Conservation (phyloP, 1,140 invertebrate species). For the Diplogasteroides magnus region DNA sequence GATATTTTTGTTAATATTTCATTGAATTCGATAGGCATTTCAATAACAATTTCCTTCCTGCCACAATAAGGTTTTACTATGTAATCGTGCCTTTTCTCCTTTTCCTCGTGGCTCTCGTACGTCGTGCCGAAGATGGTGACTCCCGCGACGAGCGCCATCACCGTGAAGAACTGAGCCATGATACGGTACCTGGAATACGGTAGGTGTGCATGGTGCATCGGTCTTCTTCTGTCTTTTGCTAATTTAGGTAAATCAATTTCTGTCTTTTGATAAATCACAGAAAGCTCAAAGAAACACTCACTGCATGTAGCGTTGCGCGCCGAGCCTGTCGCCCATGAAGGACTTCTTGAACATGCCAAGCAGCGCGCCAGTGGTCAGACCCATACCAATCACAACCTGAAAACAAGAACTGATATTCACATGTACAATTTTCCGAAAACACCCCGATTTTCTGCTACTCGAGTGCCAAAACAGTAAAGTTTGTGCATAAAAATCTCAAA, state of each 20-base stretch:
- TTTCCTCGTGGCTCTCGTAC: background rate
- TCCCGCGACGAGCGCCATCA: constrained; percentile 39
- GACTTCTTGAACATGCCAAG: constrained; percentile 36
- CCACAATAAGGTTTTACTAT: too few relatives aligned
- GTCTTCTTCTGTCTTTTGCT: background rate
- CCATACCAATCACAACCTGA: constrained; percentile 39
- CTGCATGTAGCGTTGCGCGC: constrained; percentile 41
- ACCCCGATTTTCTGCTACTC: too few relatives aligned
- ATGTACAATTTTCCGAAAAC: too few relatives aligned
- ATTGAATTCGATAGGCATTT: too few relatives aligned
- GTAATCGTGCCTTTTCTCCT: background rate
- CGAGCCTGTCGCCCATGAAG: constrained; percentile 36
- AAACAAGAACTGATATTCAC: too few relatives aligned
- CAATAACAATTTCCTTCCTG: too few relatives aligned
- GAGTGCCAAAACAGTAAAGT: too few relatives aligned
- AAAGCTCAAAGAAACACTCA: constrained; percentile 6
- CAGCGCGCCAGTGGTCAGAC: constrained; percentile 38
- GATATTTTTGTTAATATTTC: too few relatives aligned
- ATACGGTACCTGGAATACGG: constrained; percentile 34
- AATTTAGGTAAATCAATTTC: too few relatives aligned
- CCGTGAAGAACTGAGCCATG: constrained; percentile 47
- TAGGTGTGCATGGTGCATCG: background rate
- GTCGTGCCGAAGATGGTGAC: constrained; percentile 35
- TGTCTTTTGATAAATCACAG: constrained; percentile 7
- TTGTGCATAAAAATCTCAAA: too few relatives aligned